Conservation (phyloP, 2,113 vertebrate genomes). For the Sigmodon hispidus region DNA sequence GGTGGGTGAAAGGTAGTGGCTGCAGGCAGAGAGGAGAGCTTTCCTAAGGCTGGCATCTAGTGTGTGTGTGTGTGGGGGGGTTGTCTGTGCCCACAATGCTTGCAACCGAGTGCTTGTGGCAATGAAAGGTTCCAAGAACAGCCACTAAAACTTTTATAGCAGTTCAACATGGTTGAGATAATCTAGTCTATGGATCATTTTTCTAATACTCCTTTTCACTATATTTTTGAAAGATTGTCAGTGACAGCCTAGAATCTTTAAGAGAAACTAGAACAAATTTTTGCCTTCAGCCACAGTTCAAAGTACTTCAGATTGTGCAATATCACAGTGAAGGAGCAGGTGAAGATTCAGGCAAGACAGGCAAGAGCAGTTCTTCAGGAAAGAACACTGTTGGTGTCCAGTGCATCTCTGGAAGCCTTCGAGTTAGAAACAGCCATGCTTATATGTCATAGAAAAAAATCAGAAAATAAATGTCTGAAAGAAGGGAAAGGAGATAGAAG, state of each 20-base stretch:
- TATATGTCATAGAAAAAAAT: background rate
- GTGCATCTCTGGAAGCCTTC: background rate
- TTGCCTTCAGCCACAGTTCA: background rate
- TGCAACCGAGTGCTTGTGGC: rapidly evolving
- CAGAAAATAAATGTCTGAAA: background rate
- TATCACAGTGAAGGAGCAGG: background rate
- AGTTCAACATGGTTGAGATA: background rate
- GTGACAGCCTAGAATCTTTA: background rate
- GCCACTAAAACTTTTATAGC: background rate
- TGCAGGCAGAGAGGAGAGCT: background rate
- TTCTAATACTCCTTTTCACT: background rate
- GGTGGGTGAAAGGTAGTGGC: background rate
- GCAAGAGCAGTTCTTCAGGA: background rate
- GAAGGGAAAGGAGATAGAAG: background rate
- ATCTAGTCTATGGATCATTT: background rate
- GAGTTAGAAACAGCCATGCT: background rate
- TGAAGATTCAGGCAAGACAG: background rate
- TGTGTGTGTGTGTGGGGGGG: too few relatives aligned
- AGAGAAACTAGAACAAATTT: background rate
- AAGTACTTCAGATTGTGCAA: background rate
- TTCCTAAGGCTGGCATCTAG: background rate
- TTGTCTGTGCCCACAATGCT: background rate
- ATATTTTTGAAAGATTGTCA: background rate
- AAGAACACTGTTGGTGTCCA: background rate
- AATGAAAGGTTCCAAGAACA: background rate